Evolutionary conservation across 2,888 invertebrate genomes (phyloP), one percentile per base, ranked within the genome.

Genomic region (Eutolmus rufibarbis): DNA sequence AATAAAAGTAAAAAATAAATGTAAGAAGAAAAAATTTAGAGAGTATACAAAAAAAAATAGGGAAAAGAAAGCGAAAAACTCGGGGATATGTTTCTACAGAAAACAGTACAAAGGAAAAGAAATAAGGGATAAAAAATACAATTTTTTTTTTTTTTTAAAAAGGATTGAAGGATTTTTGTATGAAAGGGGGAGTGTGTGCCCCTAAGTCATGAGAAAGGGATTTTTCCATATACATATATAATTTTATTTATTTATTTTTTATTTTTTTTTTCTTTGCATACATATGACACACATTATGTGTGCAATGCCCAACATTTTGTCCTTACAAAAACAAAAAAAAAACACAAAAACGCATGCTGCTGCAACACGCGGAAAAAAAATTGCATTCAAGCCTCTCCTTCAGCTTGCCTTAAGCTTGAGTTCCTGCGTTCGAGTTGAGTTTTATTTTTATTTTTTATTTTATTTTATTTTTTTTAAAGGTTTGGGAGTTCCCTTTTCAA

Each of bases 241-340:
- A 34, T 34, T 57, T 23, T 23, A 19, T 57, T 19, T 57, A 51
- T 51, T 51, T 51, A 51, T 2, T 56, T 9, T 12, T 57, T 19
- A 34, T 34, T 7, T 34, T 31, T 34, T 34, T 34, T 3, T 57
- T 57, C 23, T 7, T 81, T 81, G 16, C 28, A 81, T 16, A 51
- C 51, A 81, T 51, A 81, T 81, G 79, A 81, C 79, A 81, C 79
- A 81, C 51, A 81, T 81, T 81, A 81, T 81, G 31, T 78, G 23
- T 78, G 78, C 78, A 78, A 3, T 78, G 78, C 77, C 74, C 40
- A 78, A 78, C 43, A 78, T 81, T 51, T 81, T 34, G 56, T 40
- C 14, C 16, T 8, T 51, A 51, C 51, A 81, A 81, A 28, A 79
- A 9, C 5, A 40, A 40, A 40, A 40, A 9, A 40, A 40, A 40